A percentile compares a stretch with the other conserved stretches of the same genome.
Evolutionary conservation across 2,113 vertebrate genomes (phyloP).

Genomic region (Malurus elegans): DNA sequence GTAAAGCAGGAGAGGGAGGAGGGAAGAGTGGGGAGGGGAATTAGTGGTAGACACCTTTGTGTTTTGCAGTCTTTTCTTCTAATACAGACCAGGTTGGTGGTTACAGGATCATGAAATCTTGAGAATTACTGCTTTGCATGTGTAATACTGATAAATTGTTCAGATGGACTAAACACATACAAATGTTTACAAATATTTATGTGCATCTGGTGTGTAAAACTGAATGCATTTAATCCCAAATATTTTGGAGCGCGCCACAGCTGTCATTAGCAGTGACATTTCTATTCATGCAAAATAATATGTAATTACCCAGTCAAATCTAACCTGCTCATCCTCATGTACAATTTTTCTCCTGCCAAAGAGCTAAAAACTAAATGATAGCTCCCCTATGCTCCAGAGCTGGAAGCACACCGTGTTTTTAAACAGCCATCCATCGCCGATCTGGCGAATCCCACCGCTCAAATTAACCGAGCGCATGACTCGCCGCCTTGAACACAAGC

Average conservation of each 20-base stretch:
- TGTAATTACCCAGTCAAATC: not conserved
- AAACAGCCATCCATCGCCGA: not conserved
- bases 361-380: slow-evolving; percentile 7
- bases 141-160: not conserved
- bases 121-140: not conserved
- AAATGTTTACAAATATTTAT: not conserved
- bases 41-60: not conserved
- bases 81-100: not conserved
- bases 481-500: not conserved
- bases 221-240: not conserved
- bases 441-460: not conserved
- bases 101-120: not conserved
- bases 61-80: not conserved
- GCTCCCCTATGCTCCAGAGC: not conserved
- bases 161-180: not conserved
- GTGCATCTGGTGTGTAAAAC: not conserved
- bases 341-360: not conserved
- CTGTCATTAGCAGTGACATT: slow-evolving; percentile 1
- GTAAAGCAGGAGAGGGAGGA: not conserved
- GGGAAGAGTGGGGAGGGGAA: not conserved
- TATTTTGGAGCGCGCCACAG: not conserved
- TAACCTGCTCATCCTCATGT: slow-evolving; percentile 19
- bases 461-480: slow-evolving; percentile 31
- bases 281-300: slow-evolving; percentile 24
- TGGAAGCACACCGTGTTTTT: not conserved